Evolutionary conservation across 2,888 invertebrate genomes (phyloP), one percentile per base, ranked within the genome.

Genomic region (Drosophila borborema): DNA sequence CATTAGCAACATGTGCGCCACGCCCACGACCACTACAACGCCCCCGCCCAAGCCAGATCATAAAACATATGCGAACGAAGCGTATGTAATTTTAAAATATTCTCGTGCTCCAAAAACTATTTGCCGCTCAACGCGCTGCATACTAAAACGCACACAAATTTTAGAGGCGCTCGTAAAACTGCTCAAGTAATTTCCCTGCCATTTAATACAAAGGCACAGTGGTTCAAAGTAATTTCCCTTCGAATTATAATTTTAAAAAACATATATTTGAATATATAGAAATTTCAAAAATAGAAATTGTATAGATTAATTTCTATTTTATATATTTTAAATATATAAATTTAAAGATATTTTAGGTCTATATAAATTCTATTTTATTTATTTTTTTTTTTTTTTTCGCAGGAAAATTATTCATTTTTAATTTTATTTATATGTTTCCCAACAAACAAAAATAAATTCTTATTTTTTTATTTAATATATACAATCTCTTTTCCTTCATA

Each of bases 51-150:
- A 16, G 34, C 23, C 16, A 64, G 48, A 53, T 51, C 65, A 66
- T 16, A 60, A 55, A 38, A 53, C 64, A 73, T 56, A 62, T 70
- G 71, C 41, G 36, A 53, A 28, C 53, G 53, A 70, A 76, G 64
- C 74, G 74, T 74, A 66, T 85, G 72, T 86, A 71, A 86, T 86
- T 82, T 74, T 48, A 66, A 58, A 73, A 70, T 74, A 76, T 85
- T 82, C 55, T 63, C 76, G 74, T 86, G 77, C 82, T 80, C 80
- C 71, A 75, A 82, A 90, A 86, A 90, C 90, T 88, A 88, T 90
- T 86, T 90, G 73, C 72, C 76, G 72, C 77, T 65, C 59, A 65
- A 40, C 80, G 88, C 64, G 62, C 43, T 61, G 86, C 86, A 90
- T 85, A 88, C 82, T 75, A 88, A 90, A 80, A 62, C 43, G 66